Evolutionary conservation across 2,888 invertebrate genomes (phyloP).

Genomic region (Tetranychus truncatus): DNA sequence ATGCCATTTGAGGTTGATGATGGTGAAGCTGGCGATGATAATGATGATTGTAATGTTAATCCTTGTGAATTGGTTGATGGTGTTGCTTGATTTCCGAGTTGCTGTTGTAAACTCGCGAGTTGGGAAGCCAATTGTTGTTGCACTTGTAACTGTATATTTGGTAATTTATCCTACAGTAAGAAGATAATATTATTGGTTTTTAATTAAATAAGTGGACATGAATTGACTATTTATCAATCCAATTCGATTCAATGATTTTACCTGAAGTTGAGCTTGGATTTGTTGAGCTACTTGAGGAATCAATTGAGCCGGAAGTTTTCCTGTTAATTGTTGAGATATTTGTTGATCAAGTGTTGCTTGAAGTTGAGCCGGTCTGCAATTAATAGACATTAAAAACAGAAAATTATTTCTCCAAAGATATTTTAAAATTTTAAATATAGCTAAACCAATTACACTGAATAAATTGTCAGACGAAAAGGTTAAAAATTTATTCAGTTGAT

Average conservation of each 20-base stretch:
- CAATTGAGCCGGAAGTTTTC: conserved; percentile 4
- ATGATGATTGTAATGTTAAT: too few species aligned
- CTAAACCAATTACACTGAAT: too few species aligned
- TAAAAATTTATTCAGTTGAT: too few species aligned
- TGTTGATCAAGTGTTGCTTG: not conserved
- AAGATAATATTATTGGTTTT: not conserved
- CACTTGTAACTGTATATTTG: not conserved
- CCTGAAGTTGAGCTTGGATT: conserved; percentile 8
- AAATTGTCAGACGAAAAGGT: too few species aligned
- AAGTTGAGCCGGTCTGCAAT: not conserved
- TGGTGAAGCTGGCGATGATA: not conserved
- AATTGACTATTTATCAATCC: not conserved
- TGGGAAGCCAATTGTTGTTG: not conserved
- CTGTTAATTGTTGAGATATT: not conserved
- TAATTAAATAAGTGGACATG: not conserved
- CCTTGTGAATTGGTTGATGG: too few species aligned
- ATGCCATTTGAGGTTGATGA: not conserved
- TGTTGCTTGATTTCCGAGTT: not conserved
- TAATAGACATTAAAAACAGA: not conserved
- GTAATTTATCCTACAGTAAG: not conserved
- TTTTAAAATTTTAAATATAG: too few species aligned
- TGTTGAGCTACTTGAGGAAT: conserved; percentile 5
- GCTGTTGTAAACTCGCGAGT: not conserved
- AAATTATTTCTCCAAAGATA: not conserved
- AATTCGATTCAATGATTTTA: not conserved